These are phyloP conservation scores for Amphiprion percula DNA, from an alignment of 2,113 vertebrate species.

Conservation along the genomic window DNA sequence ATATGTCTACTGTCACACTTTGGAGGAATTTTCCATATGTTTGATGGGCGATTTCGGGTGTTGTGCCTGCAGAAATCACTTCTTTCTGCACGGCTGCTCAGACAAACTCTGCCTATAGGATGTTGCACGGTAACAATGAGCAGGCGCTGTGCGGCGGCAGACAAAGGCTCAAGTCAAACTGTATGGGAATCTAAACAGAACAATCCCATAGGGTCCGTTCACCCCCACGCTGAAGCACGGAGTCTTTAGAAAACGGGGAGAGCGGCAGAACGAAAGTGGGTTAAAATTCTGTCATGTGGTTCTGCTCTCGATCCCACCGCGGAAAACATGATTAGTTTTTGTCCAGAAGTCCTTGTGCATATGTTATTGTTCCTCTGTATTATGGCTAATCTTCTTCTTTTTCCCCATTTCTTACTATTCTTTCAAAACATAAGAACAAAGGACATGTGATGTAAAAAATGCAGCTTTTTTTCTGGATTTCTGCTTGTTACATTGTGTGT, in stretches of 20 bases:
- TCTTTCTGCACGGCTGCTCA: constrained; percentile 22
- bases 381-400: constrained; percentile 62
- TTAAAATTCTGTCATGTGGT: constrained; percentile 66
- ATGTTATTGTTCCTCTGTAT: constrained; percentile 68
- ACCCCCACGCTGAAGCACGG: constrained; percentile 33
- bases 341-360: constrained; percentile 74
- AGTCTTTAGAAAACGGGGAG: constrained; percentile 50
- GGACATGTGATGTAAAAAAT: constrained; percentile 36
- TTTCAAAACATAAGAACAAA: constrained; percentile 66
- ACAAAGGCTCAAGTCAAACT: constrained; percentile 53
- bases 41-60: constrained; percentile 34
- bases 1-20: constrained; percentile 64
- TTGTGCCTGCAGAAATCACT: constrained; percentile 17
- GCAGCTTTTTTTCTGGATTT: constrained; percentile 40
- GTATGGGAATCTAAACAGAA: constrained; percentile 63
- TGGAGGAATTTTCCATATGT: constrained; percentile 70
- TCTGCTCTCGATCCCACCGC: constrained; percentile 73
- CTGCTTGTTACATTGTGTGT: background rate
- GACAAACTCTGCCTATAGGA: constrained; percentile 22
- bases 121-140: constrained; percentile 45
- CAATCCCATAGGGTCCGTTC: constrained; percentile 64
- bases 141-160: constrained; percentile 35
- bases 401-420: constrained; percentile 51
- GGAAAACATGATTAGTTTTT: constrained; percentile 85
- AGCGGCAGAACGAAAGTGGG: constrained; percentile 33